Base-by-base conservation (phyloP, 2,113 vertebrate species). In the Etheostoma spectabile region DNA sequence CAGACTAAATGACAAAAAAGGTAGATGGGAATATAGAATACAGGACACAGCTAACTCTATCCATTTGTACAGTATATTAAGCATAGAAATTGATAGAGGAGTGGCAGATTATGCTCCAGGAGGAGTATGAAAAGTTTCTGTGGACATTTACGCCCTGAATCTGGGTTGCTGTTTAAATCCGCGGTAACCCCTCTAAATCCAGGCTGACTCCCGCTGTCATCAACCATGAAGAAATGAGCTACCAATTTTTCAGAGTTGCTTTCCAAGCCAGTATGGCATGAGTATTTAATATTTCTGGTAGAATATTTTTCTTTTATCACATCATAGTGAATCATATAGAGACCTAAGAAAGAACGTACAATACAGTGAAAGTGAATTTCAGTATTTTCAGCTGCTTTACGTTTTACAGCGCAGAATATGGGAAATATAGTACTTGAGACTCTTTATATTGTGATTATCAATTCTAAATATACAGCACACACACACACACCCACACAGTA, bases 211-310 rank as follows among this genome's bases (percentile, higher is more conserved):
- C 62, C 46, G 42, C n/a, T 65, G 15, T 65, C n/a, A 45, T 3
- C 38, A 46, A 24, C 21, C 21, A 63, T 5, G n/a, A 65, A 5
- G 15, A 35, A 53, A 30, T n/a, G 27, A 57, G 38, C 24, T 18
- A 24, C 57, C n/a, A 61, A 75, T 48, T 42, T 74, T 53, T 63
- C 48, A 27, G 35, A 63, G 22, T 7, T 52, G 33, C 46, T 80
- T 57, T 57, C 68, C 14, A 18, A 45, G 18, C n/a, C 38, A 33
- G 48, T 5, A 42, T n/a, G 6, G 21, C 7, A 24, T 1, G 63
- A n/a, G 8, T 30, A 12, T 65, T 64, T 72, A 5, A 65, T 38
- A 21, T 67, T 30, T 61, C 33, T 27, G 38, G 30, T 53, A 19
- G 10, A 70, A 70, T 24, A 56, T 56, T 56, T 56, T 55, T 8